Evolutionary conservation across 1,140 invertebrate species (phyloP).

Genomic region (Drosophila lacteicornis): DNA sequence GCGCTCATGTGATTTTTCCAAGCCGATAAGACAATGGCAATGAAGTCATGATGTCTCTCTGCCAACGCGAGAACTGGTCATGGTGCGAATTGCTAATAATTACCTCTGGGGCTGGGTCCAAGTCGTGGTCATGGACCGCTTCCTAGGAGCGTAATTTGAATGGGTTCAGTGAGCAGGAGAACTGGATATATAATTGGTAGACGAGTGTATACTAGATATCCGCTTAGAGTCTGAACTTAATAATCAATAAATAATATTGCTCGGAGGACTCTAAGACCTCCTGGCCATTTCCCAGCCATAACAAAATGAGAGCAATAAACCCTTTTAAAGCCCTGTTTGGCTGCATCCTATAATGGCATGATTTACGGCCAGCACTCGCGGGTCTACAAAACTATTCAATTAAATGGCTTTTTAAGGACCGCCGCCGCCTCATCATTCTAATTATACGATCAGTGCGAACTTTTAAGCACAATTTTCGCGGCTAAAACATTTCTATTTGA

Average conservation of each 20-base stretch:
- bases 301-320: constrained; percentile 19
- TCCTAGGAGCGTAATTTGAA: not conserved
- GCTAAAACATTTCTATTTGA: constrained; percentile 41
- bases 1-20: constrained; percentile 68
- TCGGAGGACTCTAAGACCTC: not conserved
- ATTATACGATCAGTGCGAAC: constrained; percentile 46
- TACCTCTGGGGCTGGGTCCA: constrained; percentile 8
- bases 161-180: not conserved
- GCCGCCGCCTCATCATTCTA: constrained; percentile 45
- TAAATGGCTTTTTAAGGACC: constrained; percentile 31
- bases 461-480: constrained; percentile 17
- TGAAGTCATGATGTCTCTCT: constrained; percentile 71
- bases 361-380: constrained; percentile 33
- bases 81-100: constrained; percentile 45
- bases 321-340: not conserved
- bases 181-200: not conserved
- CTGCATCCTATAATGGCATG: constrained; percentile 11
- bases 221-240: constrained; percentile 1
- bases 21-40: constrained; percentile 78
- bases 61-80: constrained; percentile 38
- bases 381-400: constrained; percentile 40
- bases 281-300: constrained; percentile 10
- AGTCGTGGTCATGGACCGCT: constrained; percentile 4
- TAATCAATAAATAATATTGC: constrained; percentile 26
- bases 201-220: not conserved